Evolutionary conservation across 1,140 invertebrate species (phyloP), one percentile per base, ranked within the genome.

Genomic region (Drosophila ogumai): DNA sequence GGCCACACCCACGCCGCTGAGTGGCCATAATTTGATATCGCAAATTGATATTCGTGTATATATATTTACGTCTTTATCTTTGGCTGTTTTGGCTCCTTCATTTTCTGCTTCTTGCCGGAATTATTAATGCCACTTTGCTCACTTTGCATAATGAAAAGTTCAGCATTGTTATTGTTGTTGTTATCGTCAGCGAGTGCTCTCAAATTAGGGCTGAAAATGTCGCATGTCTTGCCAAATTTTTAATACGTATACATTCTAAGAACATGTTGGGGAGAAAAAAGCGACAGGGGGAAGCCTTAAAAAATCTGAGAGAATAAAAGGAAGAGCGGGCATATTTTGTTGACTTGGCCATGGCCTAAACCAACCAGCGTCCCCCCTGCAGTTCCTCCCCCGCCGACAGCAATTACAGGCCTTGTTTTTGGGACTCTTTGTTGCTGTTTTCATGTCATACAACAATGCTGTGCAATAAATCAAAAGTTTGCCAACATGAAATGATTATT

Each of bases 61-160:
- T 69, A 55, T 41, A 36, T 63, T 59, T 59, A 50, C 49, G 49
- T 54, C 58, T 74, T 50, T 63, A 61, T 74, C 69, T 63, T 63
- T 74, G 58, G 34, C 57, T 34, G 28, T 41, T 65, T 60, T 10
- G 46, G 71, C 17, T 61, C 13, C 68, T 41, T 15, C 36, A 22
- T 28, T 25, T 36, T 63, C 57, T 46, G 49, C 31, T 57, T 52
- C 36, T 66, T 52, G 32, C 41, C 64, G 25, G 68, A 77, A 77
- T 77, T 77, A 50, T 78, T 77, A 77, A 77, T 77, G 75, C 67
- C 57, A 78, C 81, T 81, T 36, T 52, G 64, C 71, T 75, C 59
- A 81, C 78, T 82, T 85, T 81, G 68, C 74, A 85, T 86, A 85
- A 85, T 85, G 81, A 86, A 81, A 85, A 78, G 59, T 86, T 78